Conservation (phyloP, 2,888 invertebrate genomes). For the Eledona agricola region DNA sequence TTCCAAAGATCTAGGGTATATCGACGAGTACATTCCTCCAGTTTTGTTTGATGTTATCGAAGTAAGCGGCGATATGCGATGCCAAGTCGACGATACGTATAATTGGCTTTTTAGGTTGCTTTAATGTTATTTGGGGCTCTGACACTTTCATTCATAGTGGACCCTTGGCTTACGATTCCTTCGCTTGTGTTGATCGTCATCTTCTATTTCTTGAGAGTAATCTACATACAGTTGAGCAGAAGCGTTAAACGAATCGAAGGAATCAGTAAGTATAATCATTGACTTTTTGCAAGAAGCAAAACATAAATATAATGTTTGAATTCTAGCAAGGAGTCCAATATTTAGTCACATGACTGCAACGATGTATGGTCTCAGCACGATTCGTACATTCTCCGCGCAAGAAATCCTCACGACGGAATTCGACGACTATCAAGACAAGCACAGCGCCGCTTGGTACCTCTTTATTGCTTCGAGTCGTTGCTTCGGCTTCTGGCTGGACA, state of each 20-base stretch:
- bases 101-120: slow-evolving; percentile 47
- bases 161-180: slow-evolving; percentile 74
- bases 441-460: slow-evolving; percentile 79
- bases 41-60: slow-evolving; percentile 57
- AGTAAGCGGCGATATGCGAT: slow-evolving; percentile 42
- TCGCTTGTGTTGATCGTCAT: slow-evolving; percentile 71
- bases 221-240: slow-evolving; percentile 79
- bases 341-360: slow-evolving; percentile 79
- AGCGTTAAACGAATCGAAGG: slow-evolving; percentile 78
- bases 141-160: slow-evolving; percentile 75
- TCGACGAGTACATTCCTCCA: slow-evolving; percentile 72
- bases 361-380: slow-evolving; percentile 79
- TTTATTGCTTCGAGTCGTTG: slow-evolving; percentile 72
- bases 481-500: slow-evolving; percentile 76
- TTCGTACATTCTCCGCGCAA: slow-evolving; percentile 76
- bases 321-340: slow-evolving; percentile 79
- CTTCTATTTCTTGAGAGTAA: slow-evolving; percentile 71
- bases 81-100: neutral
- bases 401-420: slow-evolving; percentile 70
- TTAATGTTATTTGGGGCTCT: slow-evolving; percentile 75
- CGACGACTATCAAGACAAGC: slow-evolving; percentile 70
- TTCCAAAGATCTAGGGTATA: slow-evolving; percentile 63
- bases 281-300: no score
- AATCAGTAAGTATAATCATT: slow-evolving; percentile 65
- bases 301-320: neutral